phyloP scores from a whole-genome alignment of 2,888 invertebrate species.

The Sturmia bella region DNA sequence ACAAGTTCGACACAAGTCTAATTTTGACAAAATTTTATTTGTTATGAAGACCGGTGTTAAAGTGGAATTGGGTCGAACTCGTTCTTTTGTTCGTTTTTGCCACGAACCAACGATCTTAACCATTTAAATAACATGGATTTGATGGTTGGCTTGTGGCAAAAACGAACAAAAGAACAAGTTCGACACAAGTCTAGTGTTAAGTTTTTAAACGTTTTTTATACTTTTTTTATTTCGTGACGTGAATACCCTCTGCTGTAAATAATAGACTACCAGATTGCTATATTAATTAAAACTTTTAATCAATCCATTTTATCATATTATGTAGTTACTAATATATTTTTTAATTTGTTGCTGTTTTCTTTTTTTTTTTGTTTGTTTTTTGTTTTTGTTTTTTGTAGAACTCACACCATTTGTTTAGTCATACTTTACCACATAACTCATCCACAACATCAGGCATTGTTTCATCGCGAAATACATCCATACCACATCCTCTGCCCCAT shows the following conservation, averaged over 20 bases:
- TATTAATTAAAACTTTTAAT: conserved; percentile 25
- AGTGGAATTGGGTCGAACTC: too few species aligned
- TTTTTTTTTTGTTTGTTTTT: conserved; percentile 60
- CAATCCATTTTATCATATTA: conserved; percentile 12
- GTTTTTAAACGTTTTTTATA: too few species aligned
- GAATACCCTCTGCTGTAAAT: conserved; percentile 21
- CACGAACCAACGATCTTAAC: too few species aligned
- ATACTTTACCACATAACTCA: conserved; percentile 77
- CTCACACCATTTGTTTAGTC: conserved; percentile 76
- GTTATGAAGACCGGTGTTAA: too few species aligned
- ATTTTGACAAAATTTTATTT: too few species aligned
- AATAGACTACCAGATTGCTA: not conserved
- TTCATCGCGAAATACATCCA: conserved; percentile 81
- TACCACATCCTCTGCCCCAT: conserved; percentile 82
- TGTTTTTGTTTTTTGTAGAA: conserved; percentile 72
- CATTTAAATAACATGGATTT: too few species aligned
- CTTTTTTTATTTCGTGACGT: not conserved
- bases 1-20: too few species aligned
- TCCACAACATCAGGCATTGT: conserved; percentile 73
- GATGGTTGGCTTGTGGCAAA: too few species aligned
- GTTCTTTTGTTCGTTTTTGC: too few species aligned
- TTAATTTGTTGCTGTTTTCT: conserved; percentile 42
- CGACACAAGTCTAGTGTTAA: too few species aligned
- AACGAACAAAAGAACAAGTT: too few species aligned
- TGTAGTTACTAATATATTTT: conserved; percentile 42